Conservation (phyloP, 1,140 invertebrate genomes). For the Carcinoscorpius rotundicauda region DNA sequence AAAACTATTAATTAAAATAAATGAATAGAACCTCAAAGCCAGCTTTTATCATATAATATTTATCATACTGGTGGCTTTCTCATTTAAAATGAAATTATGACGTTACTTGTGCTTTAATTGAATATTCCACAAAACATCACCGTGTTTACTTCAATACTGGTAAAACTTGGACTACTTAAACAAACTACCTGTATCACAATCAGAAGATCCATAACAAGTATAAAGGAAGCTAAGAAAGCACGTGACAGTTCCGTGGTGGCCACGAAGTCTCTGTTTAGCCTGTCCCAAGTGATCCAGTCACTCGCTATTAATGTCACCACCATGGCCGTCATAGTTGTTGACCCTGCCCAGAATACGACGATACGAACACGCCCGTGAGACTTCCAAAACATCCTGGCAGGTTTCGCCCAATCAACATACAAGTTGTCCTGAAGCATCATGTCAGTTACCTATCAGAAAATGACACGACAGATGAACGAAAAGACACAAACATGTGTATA, state of each 20-base stretch:
- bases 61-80: no score
- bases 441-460: conserved; percentile 39
- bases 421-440: conserved; percentile 46
- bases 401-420: conserved; percentile 39
- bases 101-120: no score
- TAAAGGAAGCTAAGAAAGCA: conserved; percentile 43
- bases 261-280: conserved; percentile 39
- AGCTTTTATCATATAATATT: no score
- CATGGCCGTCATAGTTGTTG: conserved; percentile 34
- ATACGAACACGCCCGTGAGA: conserved; percentile 35
- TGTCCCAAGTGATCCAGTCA: conserved; percentile 43
- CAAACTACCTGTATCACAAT: conserved; percentile 42
- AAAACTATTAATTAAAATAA: no score
- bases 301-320: conserved; percentile 42
- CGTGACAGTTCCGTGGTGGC: conserved; percentile 42
- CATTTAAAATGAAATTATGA: no score
- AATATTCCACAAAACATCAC: no score
- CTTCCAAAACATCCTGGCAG: conserved; percentile 36
- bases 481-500: no score
- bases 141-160: no score
- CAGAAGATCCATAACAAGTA: conserved; percentile 43
- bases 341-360: conserved; percentile 41
- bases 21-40: no score
- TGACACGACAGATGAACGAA: no score
- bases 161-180: no score